These are phyloP conservation scores for Halocynthia aurantium DNA, from an alignment of 23 tunicate genomes.

Conservation along the genomic window DNA sequence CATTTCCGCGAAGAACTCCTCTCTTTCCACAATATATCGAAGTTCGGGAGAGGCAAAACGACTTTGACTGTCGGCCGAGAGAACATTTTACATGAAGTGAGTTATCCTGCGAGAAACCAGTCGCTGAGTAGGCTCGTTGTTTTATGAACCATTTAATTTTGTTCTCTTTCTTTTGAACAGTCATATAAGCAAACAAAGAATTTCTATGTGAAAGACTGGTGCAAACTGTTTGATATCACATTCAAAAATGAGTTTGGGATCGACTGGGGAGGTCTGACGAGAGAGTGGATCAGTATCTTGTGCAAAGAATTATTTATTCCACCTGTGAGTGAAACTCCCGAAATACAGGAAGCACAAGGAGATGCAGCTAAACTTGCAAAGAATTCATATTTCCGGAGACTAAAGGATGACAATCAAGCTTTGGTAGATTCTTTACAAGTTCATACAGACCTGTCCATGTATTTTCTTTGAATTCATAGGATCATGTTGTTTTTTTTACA, in stretches of 20 bases:
- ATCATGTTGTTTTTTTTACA: too few relatives aligned
- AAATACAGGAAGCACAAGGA: slow-evolving; percentile 14
- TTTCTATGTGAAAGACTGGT: slow-evolving; percentile 48
- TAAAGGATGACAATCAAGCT: slow-evolving; percentile 86
- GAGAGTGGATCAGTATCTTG: slow-evolving; percentile 76
- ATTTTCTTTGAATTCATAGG: too few relatives aligned
- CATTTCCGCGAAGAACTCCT: slow-evolving; percentile 46
- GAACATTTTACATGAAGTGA: slow-evolving; percentile 32
- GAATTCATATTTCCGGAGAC: slow-evolving; percentile 46
- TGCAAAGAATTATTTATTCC: slow-evolving; percentile 54
- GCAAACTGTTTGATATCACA: slow-evolving; percentile 35
- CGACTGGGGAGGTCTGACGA: slow-evolving; percentile 85
- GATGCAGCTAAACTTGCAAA: slow-evolving; percentile 29
- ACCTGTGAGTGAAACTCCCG: neutral
- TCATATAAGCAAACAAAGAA: slow-evolving; percentile 55
- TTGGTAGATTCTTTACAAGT: slow-evolving; percentile 28
- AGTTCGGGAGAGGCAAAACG: slow-evolving; percentile 9
- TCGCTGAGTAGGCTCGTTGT: neutral
- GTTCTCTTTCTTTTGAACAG: slow-evolving; percentile 26
- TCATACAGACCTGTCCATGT: neutral
- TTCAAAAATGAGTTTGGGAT: slow-evolving; percentile 62
- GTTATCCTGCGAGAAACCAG: neutral
- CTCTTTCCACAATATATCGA: slow-evolving; percentile 28
- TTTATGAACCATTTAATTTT: neutral
- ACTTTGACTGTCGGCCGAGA: slow-evolving; percentile 36